Evolutionary conservation across 2,797 vertebrate genomes (phyloP), one percentile per base, ranked within the genome.

Genomic region (Anas flavirostris): DNA sequence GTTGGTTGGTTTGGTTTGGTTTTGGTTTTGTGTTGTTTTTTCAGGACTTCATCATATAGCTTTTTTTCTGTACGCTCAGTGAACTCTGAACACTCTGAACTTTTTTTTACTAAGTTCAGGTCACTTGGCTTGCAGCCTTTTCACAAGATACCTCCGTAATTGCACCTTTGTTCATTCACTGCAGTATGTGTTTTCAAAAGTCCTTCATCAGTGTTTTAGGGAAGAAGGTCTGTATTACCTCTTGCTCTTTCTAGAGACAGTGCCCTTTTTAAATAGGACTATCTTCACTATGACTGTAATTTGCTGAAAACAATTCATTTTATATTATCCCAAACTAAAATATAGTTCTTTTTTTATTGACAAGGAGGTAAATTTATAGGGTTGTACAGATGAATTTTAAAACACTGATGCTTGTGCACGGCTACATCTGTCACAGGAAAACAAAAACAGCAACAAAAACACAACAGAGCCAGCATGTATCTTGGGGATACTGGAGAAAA

Each of bases 21-120:
- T 62, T 62, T 39, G 23, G 48, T 50, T 29, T 41, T 41, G 2
- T 70, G 12, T 25, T 50, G 23, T 80, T 62, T 62, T 41, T 39
- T 83, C 8, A 16, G 74, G 8, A 52, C 3, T 4, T 67, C 9
- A 48, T 46, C 1, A 0, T 29, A 3, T 58, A 0, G 31, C 18
- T 77, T 10, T 69, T 67, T 59, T 75, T 41, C 13, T 26, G 12
- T 37, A 21, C 5, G 7, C 25, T 43, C 6, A 18, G 23, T 86
- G 73, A n/a, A 25, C 48, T 50, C 23, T 50, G 48, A 50, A 25
- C 48, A 25, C 48, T 23, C 67, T 78, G 18, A 55, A 56, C 33
- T 60, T 60, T 2, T 41, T 44, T 0, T 4, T 35, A 73, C 16
- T 53, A 66, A 62, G 33, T 67, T 46, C 33, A 28, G 75, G 62